Conservation (phyloP, 2,113 vertebrate species). For the Seriola dumerili region DNA sequence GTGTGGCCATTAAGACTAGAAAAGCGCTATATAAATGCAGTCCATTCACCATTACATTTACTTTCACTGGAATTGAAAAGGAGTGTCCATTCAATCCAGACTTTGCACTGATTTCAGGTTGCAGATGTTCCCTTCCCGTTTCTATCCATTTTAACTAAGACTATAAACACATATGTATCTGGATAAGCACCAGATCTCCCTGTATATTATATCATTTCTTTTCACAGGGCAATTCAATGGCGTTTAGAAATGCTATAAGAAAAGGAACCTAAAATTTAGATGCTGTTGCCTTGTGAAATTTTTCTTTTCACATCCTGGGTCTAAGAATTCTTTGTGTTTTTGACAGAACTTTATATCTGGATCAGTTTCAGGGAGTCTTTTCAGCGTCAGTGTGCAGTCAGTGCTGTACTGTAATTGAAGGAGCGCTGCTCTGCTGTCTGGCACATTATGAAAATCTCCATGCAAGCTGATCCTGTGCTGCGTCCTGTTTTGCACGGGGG, state of each 20-base stretch:
- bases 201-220: neutral
- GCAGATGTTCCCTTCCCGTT: neutral
- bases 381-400: neutral
- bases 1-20: no score
- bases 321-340: neutral
- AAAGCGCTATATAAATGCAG: no score
- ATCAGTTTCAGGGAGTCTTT: conserved; percentile 7
- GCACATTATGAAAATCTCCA: conserved; percentile 19
- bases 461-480: conserved; percentile 23
- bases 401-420: neutral
- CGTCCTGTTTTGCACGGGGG: conserved; percentile 24
- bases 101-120: neutral
- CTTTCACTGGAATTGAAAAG: neutral
- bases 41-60: neutral
- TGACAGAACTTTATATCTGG: conserved; percentile 1
- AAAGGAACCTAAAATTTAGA: neutral
- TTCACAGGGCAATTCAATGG: neutral
- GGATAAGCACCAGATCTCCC: neutral
- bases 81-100: neutral
- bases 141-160: neutral
- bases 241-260: neutral
- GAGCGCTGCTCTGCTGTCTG: conserved; percentile 1
- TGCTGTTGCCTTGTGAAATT: neutral
- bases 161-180: neutral
- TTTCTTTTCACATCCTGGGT: neutral